phyloP scores from a whole-genome alignment of 2,797 vertebrate species.

The Brotogeris chrysoptera region DNA sequence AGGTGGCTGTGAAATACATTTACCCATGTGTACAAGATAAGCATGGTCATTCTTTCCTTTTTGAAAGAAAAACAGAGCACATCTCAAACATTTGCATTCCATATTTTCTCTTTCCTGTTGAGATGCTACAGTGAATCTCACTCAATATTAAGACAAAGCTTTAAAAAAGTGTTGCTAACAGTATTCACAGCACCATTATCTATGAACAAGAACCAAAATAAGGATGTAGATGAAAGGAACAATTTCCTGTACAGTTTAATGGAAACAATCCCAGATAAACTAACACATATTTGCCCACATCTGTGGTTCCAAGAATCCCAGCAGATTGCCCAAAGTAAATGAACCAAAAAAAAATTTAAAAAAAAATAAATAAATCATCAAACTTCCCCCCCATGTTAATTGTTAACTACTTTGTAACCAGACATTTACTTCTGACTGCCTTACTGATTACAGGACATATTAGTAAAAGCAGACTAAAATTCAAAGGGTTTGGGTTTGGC shows the following conservation, averaged over 20 bases:
- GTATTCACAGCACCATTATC: neutral
- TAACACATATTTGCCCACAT: neutral
- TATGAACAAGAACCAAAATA: neutral
- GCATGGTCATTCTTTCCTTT: neutral
- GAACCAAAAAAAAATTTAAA: neutral
- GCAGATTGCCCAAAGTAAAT: neutral
- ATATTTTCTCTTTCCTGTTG: neutral
- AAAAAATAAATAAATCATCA: neutral
- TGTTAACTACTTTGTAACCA: conserved; percentile 52
- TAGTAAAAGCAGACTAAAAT: conserved; percentile 61
- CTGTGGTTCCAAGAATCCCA: conserved; percentile 40
- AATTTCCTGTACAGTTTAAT: neutral
- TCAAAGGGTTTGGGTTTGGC: conserved; percentile 56
- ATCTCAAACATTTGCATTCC: neutral
- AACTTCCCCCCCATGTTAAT: neutral
- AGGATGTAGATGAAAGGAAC: neutral
- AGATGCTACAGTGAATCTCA: conserved; percentile 38
- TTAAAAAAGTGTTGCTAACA: neutral
- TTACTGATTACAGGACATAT: conserved; percentile 37
- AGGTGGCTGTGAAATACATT: neutral
- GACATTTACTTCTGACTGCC: conserved; percentile 55
- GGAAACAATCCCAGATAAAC: neutral
- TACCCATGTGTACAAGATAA: neutral
- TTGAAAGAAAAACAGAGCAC: neutral
- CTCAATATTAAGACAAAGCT: conserved; percentile 5